Evolutionary conservation across 1,140 invertebrate species (phyloP).

Genomic region (Tigriopus japonicus): DNA sequence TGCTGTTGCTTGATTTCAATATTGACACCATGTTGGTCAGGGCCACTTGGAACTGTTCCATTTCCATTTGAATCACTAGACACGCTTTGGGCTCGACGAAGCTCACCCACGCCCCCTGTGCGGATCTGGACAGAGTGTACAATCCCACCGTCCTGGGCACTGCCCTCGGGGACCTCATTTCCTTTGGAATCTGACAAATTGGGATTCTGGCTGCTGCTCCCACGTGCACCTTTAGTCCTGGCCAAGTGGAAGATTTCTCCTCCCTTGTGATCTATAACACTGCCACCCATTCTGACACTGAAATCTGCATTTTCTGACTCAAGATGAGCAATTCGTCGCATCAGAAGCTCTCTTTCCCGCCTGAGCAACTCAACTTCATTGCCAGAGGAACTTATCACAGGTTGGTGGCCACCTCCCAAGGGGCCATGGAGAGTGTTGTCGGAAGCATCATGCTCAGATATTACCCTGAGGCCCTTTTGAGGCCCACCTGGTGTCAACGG

Average conservation of each 20-base stretch:
- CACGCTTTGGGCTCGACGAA: no score
- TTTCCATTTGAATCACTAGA: no score
- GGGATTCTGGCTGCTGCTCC: not conserved
- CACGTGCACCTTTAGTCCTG: no score
- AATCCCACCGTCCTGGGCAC: not conserved
- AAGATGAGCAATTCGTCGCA: not conserved
- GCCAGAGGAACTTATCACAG: not conserved
- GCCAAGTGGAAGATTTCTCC: no score
- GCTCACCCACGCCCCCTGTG: not conserved
- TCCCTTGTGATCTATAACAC: not conserved
- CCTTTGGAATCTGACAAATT: constrained; percentile 2
- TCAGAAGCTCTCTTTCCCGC: not conserved
- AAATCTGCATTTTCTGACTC: not conserved
- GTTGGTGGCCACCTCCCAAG: no score
- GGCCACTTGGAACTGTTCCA: no score
- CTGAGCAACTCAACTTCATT: not conserved
- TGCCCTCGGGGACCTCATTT: no score
- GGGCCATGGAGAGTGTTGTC: no score
- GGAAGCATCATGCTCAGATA: no score
- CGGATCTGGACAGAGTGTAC: not conserved
- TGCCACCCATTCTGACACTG: not conserved
- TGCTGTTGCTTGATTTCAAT: constrained; percentile 4
- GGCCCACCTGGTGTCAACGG: not conserved
- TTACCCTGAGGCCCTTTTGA: not conserved
- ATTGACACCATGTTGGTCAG: not conserved